Conservation (phyloP, 2,888 invertebrate species). For the Exephanes ischioxanthus region DNA sequence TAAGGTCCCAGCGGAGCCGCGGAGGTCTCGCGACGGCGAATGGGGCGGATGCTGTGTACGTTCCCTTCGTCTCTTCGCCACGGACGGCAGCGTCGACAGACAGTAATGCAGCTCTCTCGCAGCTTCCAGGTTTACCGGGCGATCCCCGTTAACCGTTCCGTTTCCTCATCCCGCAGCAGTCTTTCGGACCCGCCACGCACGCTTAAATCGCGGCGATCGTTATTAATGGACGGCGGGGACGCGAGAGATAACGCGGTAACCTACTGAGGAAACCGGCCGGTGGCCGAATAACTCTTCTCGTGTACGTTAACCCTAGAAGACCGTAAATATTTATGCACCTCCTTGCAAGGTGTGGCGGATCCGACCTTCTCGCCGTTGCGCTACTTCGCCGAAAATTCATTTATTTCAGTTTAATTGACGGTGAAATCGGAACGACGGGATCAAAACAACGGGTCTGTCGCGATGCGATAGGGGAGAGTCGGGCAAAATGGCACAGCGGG, state of each 20-base stretch:
- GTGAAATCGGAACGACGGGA: no score
- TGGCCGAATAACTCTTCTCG: neutral
- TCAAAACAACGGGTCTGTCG: no score
- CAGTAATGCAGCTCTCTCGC: conserved; percentile 10
- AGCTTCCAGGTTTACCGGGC: conserved; percentile 30
- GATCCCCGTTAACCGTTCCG: conserved; percentile 67
- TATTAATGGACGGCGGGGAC: conserved; percentile 46
- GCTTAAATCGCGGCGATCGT: conserved; percentile 62
- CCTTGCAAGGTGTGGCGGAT: no score
- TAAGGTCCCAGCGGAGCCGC: conserved; percentile 65
- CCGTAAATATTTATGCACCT: no score
- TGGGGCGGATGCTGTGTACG: conserved; percentile 6
- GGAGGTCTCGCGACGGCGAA: conserved; percentile 30
- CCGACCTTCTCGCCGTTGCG: no score
- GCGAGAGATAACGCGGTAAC: conserved; percentile 61
- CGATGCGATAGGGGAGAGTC: no score
- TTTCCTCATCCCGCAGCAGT: conserved; percentile 56
- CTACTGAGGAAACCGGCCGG: conserved; percentile 62
- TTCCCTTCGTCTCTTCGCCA: conserved; percentile 32
- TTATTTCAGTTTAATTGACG: no score
- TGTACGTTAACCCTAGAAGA: conserved; percentile 2
- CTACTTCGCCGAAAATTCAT: no score
- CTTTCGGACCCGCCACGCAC: conserved; percentile 31
- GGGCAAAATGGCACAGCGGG: no score
- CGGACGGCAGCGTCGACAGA: conserved; percentile 22